Conservation (phyloP, 2,113 vertebrate species). For the Speoplatyrhinus poulsoni region DNA sequence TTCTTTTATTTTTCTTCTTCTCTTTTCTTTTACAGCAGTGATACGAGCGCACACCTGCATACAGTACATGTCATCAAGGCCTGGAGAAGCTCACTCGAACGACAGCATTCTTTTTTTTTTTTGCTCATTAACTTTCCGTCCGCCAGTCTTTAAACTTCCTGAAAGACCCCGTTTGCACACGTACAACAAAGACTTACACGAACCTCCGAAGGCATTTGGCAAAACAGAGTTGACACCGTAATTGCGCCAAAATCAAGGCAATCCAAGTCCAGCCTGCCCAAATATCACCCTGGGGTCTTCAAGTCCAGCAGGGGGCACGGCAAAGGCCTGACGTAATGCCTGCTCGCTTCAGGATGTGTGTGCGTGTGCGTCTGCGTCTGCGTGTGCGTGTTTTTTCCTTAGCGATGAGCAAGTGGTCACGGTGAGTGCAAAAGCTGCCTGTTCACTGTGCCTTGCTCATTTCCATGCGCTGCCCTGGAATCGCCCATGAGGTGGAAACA, state of each 20-base stretch:
- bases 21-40: background rate
- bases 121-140: conserved; percentile 10
- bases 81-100: conserved; percentile 30
- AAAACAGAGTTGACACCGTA: conserved; percentile 17
- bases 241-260: conserved; percentile 25
- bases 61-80: conserved; percentile 31
- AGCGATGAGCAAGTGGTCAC: background rate
- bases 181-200: background rate
- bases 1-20: background rate
- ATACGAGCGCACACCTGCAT: conserved; percentile 39
- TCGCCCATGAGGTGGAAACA: too few relatives aligned
- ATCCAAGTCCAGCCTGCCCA: conserved; percentile 22
- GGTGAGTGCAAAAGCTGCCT: conserved; percentile 1
- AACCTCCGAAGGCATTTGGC: conserved; percentile 22
- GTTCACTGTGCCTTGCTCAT: conserved; percentile 5
- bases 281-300: conserved; percentile 28
- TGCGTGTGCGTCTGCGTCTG: background rate
- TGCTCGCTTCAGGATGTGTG: background rate
- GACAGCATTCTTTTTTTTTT: conserved; percentile 4
- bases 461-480: background rate
- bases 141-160: conserved; percentile 11
- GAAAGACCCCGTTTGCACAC: conserved; percentile 18
- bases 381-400: background rate
- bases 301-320: background rate
- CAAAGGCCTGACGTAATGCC: conserved; percentile 16